Conservation (phyloP, 2,113 vertebrate species). For the Gorsachius goisagi region DNA sequence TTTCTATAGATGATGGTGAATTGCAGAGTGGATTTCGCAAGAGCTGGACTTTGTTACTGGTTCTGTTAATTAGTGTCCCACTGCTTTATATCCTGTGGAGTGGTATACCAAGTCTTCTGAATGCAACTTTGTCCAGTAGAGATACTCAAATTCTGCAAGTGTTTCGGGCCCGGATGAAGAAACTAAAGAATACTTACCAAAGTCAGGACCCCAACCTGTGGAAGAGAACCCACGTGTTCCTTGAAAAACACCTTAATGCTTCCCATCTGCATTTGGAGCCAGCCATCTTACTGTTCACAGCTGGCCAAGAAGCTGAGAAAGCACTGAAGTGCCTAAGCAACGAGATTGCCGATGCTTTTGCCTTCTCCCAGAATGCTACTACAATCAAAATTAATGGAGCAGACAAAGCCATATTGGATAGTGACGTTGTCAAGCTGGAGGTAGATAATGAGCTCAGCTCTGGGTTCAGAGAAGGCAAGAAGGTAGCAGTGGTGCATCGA, state of each 20-base stretch:
- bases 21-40: background rate
- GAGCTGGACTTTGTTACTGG: background rate
- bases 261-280: conserved; percentile 78
- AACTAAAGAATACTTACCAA: conserved; percentile 73
- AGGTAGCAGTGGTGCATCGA: conserved; percentile 87
- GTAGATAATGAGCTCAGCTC: conserved; percentile 81
- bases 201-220: conserved; percentile 84
- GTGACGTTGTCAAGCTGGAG: conserved; percentile 83
- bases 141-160: conserved; percentile 48
- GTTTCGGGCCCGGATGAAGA: conserved; percentile 74
- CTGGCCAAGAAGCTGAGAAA: conserved; percentile 79
- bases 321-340: conserved; percentile 84
- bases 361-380: conserved; percentile 76
- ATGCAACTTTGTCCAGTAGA: background rate
- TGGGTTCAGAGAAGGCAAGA: conserved; percentile 80
- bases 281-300: conserved; percentile 86
- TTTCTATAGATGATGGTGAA: background rate
- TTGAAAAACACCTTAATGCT: conserved; percentile 81
- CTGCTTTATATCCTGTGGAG: background rate
- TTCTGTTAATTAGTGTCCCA: background rate
- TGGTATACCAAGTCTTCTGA: background rate
- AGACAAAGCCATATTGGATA: conserved; percentile 74
- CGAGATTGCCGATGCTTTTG: conserved; percentile 81
- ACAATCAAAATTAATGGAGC: conserved; percentile 82
- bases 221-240: conserved; percentile 77